Base-by-base conservation (phyloP, 2,888 invertebrate species). In the Venustoraphidia nigricollis region DNA sequence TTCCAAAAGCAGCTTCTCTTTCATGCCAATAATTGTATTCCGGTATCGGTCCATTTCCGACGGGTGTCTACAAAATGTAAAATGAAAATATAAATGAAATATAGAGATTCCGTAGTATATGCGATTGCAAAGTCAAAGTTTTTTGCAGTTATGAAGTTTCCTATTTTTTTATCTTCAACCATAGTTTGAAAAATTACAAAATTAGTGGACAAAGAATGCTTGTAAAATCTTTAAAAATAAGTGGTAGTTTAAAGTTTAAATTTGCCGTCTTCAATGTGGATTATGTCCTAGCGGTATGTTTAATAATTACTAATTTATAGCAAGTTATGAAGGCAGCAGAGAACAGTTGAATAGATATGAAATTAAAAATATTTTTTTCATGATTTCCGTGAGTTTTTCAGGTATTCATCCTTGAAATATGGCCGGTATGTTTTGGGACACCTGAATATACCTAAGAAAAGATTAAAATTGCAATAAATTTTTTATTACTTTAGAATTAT, bases 1-100 rank as follows among this genome's bases (percentile, higher is more conserved):
- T 71, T 49, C 88, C 85, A 17, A 91, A 69, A 47, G 83, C 82
- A 0, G 81, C 77, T 60, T 90, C 84, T 52, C 84, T 73, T 58
- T 86, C 82, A 46, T 84, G 76, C 93, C 93, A 94, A 58, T 85
- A 86, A 51, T 82, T 81, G 59, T 86, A 87, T 62, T 92, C 92
- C 0, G 87, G 81, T 47, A 92, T 74, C 0, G 92, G 91, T 0
- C 87, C 86, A 50, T 81, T 76, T 0, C 83, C 85, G 42, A 76
- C 73, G 0, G 79, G 74, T 50, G 71, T 66, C 74, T 76, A 56
- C 50, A 58, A 57, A 27, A 27, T 27, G 27, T 27, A 27, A 27
- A 27, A 27, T 27, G 27, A 1, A 27, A 27, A 27, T 27, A 27
- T 27, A 27, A 27, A 6, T 27, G 27, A 27, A 27, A 27, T n/a